A percentile compares a stretch with the other conserved stretches of the same genome.
These are phyloP conservation scores for Lontra canadensis DNA, from an alignment of 2,113 vertebrate genomes.

Conservation along the genomic window DNA sequence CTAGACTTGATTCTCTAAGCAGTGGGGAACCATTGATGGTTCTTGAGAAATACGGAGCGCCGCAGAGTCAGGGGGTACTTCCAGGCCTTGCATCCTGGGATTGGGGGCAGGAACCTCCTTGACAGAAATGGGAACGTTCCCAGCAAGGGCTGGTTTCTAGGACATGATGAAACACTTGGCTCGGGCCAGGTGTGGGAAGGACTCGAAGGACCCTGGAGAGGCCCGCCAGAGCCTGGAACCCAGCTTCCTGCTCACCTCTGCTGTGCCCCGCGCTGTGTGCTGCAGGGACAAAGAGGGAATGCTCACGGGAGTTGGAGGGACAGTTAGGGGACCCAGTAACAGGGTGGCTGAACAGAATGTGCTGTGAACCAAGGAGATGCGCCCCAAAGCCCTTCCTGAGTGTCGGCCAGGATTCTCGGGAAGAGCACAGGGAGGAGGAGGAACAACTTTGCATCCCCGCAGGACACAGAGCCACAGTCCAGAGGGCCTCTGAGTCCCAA, in stretches of 20 bases:
- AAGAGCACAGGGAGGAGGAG: background rate
- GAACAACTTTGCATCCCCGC: background rate
- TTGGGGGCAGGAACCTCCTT: background rate
- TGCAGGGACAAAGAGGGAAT: background rate
- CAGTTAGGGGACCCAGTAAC: fast-evolving
- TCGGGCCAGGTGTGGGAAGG: background rate
- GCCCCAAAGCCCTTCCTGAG: background rate
- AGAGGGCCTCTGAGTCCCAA: background rate
- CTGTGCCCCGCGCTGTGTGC: background rate
- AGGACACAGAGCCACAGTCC: background rate
- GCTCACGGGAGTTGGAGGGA: background rate
- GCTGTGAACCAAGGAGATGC: background rate
- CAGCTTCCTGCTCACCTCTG: background rate
- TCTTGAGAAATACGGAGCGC: background rate
- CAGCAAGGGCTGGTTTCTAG: background rate
- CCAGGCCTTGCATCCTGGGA: background rate
- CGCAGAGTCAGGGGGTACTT: background rate
- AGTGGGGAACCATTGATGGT: background rate
- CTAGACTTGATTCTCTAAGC: background rate
- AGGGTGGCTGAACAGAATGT: background rate
- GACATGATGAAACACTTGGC: background rate
- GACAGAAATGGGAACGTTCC: background rate
- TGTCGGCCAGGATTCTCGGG: background rate
- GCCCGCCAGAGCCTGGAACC: background rate
- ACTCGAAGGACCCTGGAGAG: background rate